These are phyloP conservation scores for Tanytarsus gracilentus DNA, from an alignment of 2,888 invertebrate genomes.

Conservation along the genomic window DNA sequence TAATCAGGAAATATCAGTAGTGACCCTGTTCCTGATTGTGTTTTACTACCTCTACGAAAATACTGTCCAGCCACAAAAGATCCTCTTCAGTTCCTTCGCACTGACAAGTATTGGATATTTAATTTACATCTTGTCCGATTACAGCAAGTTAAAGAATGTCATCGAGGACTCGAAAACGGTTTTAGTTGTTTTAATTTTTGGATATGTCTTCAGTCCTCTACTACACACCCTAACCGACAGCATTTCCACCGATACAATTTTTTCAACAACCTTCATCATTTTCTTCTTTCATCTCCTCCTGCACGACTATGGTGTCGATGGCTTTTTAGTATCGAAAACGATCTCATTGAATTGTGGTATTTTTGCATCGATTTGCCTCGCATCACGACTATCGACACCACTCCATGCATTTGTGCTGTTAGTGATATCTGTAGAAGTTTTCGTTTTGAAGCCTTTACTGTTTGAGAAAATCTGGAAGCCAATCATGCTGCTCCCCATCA, in stretches of 20 bases:
- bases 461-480: slow-evolving; percentile 54
- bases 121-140: slow-evolving; percentile 45
- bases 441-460: slow-evolving; percentile 80
- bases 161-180: slow-evolving; percentile 66
- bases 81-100: slow-evolving; percentile 51
- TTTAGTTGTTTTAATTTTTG: slow-evolving; percentile 72
- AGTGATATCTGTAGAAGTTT: slow-evolving; percentile 79
- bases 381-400: slow-evolving; percentile 78
- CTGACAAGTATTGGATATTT: slow-evolving; percentile 55
- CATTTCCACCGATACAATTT: slow-evolving; percentile 95
- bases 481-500: slow-evolving; percentile 47
- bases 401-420: slow-evolving; percentile 82
- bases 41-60: slow-evolving; percentile 65
- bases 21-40: slow-evolving; percentile 61
- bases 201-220: slow-evolving; percentile 82
- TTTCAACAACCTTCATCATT: slow-evolving; percentile 82
- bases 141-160: slow-evolving; percentile 35
- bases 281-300: slow-evolving; percentile 81
- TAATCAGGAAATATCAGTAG: slow-evolving; percentile 69
- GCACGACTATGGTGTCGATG: slow-evolving; percentile 83
- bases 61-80: slow-evolving; percentile 53
- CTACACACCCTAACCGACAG: slow-evolving; percentile 85
- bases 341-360: slow-evolving; percentile 90
- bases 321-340: slow-evolving; percentile 82
- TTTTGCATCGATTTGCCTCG: slow-evolving; percentile 89